Conservation (phyloP, 2,797 vertebrate genomes). For the Passerculus sandwichensis region DNA sequence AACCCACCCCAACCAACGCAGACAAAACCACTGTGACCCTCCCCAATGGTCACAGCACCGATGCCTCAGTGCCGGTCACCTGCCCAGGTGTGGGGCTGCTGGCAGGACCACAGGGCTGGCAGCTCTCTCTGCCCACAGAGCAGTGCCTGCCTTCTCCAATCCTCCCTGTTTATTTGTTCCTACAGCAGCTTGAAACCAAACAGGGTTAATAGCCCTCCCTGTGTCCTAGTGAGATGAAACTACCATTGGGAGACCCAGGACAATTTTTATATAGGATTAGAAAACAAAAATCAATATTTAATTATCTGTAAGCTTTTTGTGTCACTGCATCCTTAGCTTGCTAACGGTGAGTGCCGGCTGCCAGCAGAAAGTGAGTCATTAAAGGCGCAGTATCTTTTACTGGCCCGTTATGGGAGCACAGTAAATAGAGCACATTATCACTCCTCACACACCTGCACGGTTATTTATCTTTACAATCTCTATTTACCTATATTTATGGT, state of each 20-base stretch:
- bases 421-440: constrained; percentile 81
- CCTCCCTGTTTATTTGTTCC: constrained; percentile 44
- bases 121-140: not conserved
- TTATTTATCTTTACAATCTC: constrained; percentile 83
- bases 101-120: not conserved
- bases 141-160: not conserved
- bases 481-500: constrained; percentile 82
- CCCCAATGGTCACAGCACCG: not conserved
- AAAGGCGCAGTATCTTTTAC: constrained; percentile 81
- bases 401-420: constrained; percentile 72
- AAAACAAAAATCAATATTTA: constrained; percentile 99
- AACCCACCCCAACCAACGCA: not conserved
- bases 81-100: constrained; percentile 4
- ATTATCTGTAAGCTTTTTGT: constrained; percentile 99
- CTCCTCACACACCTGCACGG: constrained; percentile 66
- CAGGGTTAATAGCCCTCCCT: constrained; percentile 77
- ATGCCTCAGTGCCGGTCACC: not conserved
- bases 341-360: constrained; percentile 84
- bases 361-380: constrained; percentile 89
- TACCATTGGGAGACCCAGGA: constrained; percentile 97
- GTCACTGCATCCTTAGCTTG: constrained; percentile 97
- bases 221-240: constrained; percentile 91
- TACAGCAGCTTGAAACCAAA: constrained; percentile 51
- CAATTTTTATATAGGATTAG: constrained; percentile 99
- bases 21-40: not conserved